Percentiles rank a stretch among this genome's conserved stretches.
These are phyloP conservation scores for Pipistrellus kuhlii DNA, from an alignment of 2,797 vertebrate genomes.

Conservation along the genomic window DNA sequence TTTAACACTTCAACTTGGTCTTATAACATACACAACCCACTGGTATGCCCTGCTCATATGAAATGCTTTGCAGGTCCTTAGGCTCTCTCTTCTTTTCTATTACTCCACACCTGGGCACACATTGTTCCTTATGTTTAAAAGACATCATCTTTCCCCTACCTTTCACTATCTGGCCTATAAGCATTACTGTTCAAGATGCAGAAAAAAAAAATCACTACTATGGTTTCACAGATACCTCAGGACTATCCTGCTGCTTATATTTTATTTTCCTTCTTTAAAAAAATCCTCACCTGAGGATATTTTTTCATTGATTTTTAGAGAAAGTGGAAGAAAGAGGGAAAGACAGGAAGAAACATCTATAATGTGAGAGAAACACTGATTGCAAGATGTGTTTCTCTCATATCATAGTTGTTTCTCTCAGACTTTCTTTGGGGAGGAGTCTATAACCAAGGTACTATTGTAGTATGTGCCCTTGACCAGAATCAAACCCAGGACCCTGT, in stretches of 20 bases:
- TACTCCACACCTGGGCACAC: neutral
- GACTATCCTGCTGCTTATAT: neutral
- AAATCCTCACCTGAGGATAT: too few relatives aligned
- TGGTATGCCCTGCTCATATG: neutral
- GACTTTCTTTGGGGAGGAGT: too few relatives aligned
- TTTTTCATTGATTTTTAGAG: too few relatives aligned
- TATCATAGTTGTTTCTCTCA: too few relatives aligned
- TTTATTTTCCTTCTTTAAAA: neutral
- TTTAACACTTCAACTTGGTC: neutral
- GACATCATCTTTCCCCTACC: neutral
- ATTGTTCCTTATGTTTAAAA: neutral
- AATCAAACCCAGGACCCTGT: too few relatives aligned
- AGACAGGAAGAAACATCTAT: too few relatives aligned
- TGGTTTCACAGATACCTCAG: neutral
- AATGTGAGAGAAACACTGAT: too few relatives aligned
- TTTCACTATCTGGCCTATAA: neutral
- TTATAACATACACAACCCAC: neutral
- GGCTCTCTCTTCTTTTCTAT: neutral
- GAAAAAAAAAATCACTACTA: neutral
- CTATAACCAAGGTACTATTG: too few relatives aligned
- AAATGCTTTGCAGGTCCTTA: neutral
- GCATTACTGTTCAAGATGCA: neutral
- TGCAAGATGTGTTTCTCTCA: too few relatives aligned
- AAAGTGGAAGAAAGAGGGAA: too few relatives aligned
- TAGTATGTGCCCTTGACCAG: too few relatives aligned